phyloP scores from a whole-genome alignment of 2,888 invertebrate genomes.

The Myathropa florea region DNA sequence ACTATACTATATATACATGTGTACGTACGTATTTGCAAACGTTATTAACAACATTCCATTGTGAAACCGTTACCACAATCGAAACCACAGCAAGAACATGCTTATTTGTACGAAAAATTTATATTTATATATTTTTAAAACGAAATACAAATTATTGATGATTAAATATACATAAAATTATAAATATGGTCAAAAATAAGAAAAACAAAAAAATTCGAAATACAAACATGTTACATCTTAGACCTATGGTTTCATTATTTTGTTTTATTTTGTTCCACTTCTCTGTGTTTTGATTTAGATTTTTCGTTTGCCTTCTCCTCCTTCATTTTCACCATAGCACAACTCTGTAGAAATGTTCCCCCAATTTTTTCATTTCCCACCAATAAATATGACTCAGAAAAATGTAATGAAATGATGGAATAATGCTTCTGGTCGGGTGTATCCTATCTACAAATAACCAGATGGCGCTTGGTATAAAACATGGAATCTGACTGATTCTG shows the following conservation, averaged over 20 bases:
- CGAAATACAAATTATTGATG: slow-evolving; percentile 44
- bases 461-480: too few species aligned
- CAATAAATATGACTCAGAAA: slow-evolving; percentile 11
- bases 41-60: slow-evolving; percentile 32
- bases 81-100: slow-evolving; percentile 35
- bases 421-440: too few species aligned
- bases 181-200: slow-evolving; percentile 10
- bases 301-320: background rate
- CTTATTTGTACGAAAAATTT: slow-evolving; percentile 42
- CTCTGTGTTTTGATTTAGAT: background rate
- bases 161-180: slow-evolving; percentile 34
- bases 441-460: too few species aligned
- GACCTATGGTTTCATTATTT: slow-evolving; percentile 42
- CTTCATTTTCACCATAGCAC: slow-evolving; percentile 1
- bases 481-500: too few species aligned
- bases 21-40: background rate
- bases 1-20: background rate
- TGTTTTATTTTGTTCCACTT: background rate
- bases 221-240: slow-evolving; percentile 47
- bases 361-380: background rate
- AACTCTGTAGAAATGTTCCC: slow-evolving; percentile 2
- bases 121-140: slow-evolving; percentile 63
- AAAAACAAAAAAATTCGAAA: slow-evolving; percentile 45
- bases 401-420: background rate
- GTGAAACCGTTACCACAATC: slow-evolving; percentile 31